Evolutionary conservation across 2,797 vertebrate genomes (phyloP), one percentile per base, ranked within the genome.

Genomic region (Crocodylus rhombifer): DNA sequence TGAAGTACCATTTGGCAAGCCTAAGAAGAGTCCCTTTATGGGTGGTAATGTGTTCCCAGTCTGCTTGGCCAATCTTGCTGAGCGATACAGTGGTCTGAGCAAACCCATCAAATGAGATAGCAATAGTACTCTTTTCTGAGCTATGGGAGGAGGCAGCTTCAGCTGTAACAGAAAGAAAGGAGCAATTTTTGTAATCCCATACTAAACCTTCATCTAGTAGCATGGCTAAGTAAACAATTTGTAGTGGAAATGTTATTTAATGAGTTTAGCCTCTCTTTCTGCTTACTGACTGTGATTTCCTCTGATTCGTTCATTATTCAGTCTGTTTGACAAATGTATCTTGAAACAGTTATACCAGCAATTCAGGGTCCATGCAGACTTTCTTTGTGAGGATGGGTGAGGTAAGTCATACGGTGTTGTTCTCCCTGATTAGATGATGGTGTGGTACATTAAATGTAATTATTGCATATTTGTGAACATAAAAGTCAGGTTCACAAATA

Each of bases 1-100:
- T 91, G 89, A 90, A 94, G 36, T 86, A 63, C 60, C 89, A 91
- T 90, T 95, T 94, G 80, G 80, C 14, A 77, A 88, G 74, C 79
- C 78, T 83, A 51, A 79, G 80, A 67, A 91, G 87, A 64, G 67
- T 82, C 80, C 51, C 82, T 86, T 88, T 86, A 69, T 36, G 30
- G 74, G 84, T 67, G 23, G 60, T 11, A 90, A n/a, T 62, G 63
- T 33, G 74, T 88, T 67, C 89, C 67, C 63, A 65, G 42, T 51
- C 64, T 61, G 60, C 6, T 30, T 73, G 82, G n/a, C 60, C 77
- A 51, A 82, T 82, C 30, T 28, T 64, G 74, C 82, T 78, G 89
- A 62, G 79, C 84, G 67, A 9, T 30, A 65, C 15, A 60, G 75
- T 28, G 74, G 23, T n/a, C 33, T 0, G 20, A 56, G 84, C 23